Percentiles rank a stretch among this genome's conserved stretches.
Conservation (phyloP, 2,888 invertebrate genomes). For the Drosophila neutralis region DNA sequence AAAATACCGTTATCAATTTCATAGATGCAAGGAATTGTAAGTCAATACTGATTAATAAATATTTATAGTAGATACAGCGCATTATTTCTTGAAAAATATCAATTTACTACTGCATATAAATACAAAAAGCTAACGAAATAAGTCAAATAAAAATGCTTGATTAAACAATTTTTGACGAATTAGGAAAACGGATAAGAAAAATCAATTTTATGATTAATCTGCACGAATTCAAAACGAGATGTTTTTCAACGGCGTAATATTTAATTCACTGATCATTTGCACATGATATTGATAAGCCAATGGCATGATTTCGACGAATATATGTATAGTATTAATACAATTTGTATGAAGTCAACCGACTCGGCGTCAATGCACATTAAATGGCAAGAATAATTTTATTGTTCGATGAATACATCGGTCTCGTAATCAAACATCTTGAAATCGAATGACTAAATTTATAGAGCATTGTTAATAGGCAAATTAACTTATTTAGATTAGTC, state of each 20-base stretch:
- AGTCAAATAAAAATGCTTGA: background rate
- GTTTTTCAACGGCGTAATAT: conserved; percentile 9
- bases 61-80: background rate
- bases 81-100: background rate
- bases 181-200: background rate
- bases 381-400: no score
- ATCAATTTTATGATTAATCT: background rate
- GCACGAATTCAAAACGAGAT: background rate
- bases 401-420: no score
- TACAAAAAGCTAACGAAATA: background rate
- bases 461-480: no score
- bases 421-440: no score
- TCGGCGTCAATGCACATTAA: background rate
- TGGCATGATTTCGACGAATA: conserved; percentile 26
- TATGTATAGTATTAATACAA: background rate
- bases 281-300: conserved; percentile 37
- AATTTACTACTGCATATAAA: background rate
- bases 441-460: no score
- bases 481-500: background rate
- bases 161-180: background rate
- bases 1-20: background rate
- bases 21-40: background rate
- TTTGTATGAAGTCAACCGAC: background rate
- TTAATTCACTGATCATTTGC: conserved; percentile 25
- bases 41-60: background rate